Conservation (phyloP, 1,140 invertebrate genomes). For the Laodelphax striatellus region DNA sequence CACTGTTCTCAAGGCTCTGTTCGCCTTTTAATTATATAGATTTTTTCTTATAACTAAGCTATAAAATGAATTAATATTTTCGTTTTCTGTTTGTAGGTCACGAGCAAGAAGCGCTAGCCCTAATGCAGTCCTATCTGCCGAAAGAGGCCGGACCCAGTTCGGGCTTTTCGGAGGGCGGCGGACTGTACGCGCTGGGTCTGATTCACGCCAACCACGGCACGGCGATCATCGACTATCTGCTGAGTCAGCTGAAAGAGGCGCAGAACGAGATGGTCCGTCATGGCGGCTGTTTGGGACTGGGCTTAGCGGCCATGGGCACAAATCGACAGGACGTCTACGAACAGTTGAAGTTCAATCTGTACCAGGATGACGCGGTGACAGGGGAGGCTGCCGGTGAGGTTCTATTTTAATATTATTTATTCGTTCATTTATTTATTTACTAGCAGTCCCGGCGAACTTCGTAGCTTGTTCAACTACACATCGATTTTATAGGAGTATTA, state of each 20-base stretch:
- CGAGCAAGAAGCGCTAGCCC: conserved; percentile 76
- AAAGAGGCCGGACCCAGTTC: conserved; percentile 86
- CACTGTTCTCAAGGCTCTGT: no score
- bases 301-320: conserved; percentile 95
- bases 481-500: no score
- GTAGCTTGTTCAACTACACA: no score
- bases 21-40: no score
- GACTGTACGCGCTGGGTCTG: conserved; percentile 91
- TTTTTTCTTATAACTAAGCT: no score
- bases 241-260: conserved; percentile 89
- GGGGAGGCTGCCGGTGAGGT: conserved; percentile 73
- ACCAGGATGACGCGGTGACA: conserved; percentile 97
- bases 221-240: conserved; percentile 89
- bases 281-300: conserved; percentile 92
- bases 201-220: conserved; percentile 99
- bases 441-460: no score
- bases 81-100: conserved; percentile 41
- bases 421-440: no score
- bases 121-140: conserved; percentile 97
- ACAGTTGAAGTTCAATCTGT: conserved; percentile 91
- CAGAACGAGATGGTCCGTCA: conserved; percentile 91
- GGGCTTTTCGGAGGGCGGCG: conserved; percentile 96
- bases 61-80: no score
- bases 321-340: conserved; percentile 89
- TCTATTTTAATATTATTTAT: no score